A percentile compares a stretch with the other conserved stretches of the same genome.
Conservation (phyloP, 1,140 invertebrate species). For the Mizuhopecten yessoensis region DNA sequence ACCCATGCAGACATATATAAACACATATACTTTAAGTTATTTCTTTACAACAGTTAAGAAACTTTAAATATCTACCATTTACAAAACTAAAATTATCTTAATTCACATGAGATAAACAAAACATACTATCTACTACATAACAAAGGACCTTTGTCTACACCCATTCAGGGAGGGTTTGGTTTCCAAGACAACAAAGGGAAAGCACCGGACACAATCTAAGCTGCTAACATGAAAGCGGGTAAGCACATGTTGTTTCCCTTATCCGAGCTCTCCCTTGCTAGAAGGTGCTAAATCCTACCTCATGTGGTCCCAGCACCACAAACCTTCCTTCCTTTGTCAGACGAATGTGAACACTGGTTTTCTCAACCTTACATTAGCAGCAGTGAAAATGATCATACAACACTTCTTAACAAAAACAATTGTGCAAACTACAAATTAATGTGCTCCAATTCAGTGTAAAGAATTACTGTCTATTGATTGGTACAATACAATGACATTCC, state of each 20-base stretch:
- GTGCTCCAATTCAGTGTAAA: neutral
- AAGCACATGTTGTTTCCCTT: conserved; percentile 30
- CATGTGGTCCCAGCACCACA: conserved; percentile 46
- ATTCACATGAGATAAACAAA: no score
- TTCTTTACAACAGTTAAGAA: no score
- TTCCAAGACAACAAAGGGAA: neutral
- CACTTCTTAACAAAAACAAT: neutral
- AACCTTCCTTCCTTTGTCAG: conserved; percentile 58
- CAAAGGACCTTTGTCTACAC: no score
- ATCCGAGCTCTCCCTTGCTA: conserved; percentile 4
- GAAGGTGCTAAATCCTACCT: conserved; percentile 22
- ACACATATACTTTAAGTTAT: no score
- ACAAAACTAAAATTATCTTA: no score
- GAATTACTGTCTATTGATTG: neutral
- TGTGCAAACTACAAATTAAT: neutral
- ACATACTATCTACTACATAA: no score
- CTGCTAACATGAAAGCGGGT: conserved; percentile 23
- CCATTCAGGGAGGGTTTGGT: neutral
- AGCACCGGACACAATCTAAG: conserved; percentile 7
- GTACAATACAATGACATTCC: neutral
- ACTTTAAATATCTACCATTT: no score
- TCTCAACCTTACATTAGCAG: conserved; percentile 54
- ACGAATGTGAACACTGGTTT: conserved; percentile 54
- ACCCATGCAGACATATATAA: no score
- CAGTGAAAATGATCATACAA: conserved; percentile 26